Base-by-base conservation (phyloP, 2,888 invertebrate genomes). In the Platycnemis pennipes region DNA sequence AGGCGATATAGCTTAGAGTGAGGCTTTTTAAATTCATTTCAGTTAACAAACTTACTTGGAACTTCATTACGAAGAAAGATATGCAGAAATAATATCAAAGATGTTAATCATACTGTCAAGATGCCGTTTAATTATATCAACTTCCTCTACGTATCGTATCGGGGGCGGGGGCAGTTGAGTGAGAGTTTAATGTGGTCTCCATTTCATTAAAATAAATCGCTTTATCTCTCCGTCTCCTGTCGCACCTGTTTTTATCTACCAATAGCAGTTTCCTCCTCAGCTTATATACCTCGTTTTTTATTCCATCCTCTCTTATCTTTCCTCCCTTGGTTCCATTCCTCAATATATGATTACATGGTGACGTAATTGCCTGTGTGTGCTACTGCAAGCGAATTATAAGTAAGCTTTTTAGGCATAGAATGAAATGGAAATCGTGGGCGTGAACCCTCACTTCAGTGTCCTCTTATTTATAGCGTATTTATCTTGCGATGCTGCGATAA, bases 401-500 rank as follows among this genome's bases (percentile, higher is more conserved):
- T 5, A 13, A 77, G 37, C 11, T 77, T 77, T 77, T 37, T n/a
- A 77, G 31, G 37, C 11, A 13, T 1, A 13, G 37, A 16, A 37
- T 37, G 37, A 16, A 37, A 77, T 77, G 31, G 31, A 77, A 77
- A 37, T 77, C 77, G 37, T 37, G 77, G 77, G 77, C 77, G 77
- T 77, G 77, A 31, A 77, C 13, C 77, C 16, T 77, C 37, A 37
- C 37, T 77, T 77, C 77, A 77, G 37, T 37, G 77, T 37, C 11
- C 8, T 11, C 31, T 31, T 37, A 77, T 37, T 77, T 77, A 77
- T 77, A 31, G 77, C 77, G 16, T 77, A 77, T 77, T 37, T 77
- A 77, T 77, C 77, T 77, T 77, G 5, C 31, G 77, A 77, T 77
- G 77, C n/a, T 77, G 37, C 77, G 37, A 77, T 77, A 37, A 77